A percentile compares a stretch with the other conserved stretches of the same genome.
Evolutionary conservation across 2,797 vertebrate species (phyloP).

Genomic region (Channa striata): DNA sequence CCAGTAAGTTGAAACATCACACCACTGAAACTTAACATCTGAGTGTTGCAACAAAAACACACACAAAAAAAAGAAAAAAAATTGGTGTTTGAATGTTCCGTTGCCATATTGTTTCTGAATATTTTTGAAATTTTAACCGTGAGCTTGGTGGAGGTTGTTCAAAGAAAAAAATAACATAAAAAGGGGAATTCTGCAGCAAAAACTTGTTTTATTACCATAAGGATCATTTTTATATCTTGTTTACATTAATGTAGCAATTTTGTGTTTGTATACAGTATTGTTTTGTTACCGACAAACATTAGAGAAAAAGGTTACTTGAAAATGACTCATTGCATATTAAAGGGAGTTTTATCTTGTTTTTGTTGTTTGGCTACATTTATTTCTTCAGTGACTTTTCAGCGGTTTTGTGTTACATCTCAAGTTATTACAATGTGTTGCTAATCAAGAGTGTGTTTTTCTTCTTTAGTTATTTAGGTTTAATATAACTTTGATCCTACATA

Average conservation of each 20-base stretch:
- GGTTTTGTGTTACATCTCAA: neutral
- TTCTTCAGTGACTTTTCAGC: conserved; percentile 9
- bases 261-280: conserved; percentile 89
- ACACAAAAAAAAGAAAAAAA: conserved; percentile 40
- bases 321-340: conserved; percentile 86
- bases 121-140: conserved; percentile 73
- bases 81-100: conserved; percentile 81
- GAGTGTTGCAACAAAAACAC: conserved; percentile 70
- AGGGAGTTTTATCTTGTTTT: conserved; percentile 86
- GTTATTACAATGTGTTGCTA: neutral
- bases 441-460: no score
- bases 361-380: conserved; percentile 51
- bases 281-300: conserved; percentile 86
- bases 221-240: conserved; percentile 87
- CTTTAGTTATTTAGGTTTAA: no score
- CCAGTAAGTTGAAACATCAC: conserved; percentile 76
- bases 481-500: no score
- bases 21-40: conserved; percentile 75
- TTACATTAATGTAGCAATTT: conserved; percentile 89
- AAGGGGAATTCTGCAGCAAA: conserved; percentile 81
- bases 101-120: conserved; percentile 84
- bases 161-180: conserved; percentile 61
- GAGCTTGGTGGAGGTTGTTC: conserved; percentile 76
- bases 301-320: conserved; percentile 85
- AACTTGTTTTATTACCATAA: conserved; percentile 84